Evolutionary conservation across 1,140 invertebrate species (phyloP).

Genomic region (Tribolium castaneum): DNA sequence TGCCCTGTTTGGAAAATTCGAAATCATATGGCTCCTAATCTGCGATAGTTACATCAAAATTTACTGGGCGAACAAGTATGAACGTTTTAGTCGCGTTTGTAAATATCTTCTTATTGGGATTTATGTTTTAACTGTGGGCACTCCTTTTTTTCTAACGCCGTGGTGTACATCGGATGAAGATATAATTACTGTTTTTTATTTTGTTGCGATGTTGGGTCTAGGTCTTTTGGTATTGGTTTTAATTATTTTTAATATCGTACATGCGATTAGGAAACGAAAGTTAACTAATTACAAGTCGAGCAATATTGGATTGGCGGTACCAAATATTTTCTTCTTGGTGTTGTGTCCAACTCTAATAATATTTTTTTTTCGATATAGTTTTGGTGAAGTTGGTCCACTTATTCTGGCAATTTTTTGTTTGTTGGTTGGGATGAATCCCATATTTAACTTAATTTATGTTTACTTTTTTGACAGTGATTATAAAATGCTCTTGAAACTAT

Average conservation of each 20-base stretch:
- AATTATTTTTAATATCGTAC: slow-evolving; percentile 41
- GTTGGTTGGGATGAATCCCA: not conserved
- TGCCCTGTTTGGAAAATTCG: too few relatives aligned
- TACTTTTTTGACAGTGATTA: not conserved
- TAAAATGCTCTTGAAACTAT: not conserved
- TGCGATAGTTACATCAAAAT: too few relatives aligned
- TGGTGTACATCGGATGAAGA: too few relatives aligned
- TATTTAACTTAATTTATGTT: not conserved
- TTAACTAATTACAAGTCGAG: not conserved
- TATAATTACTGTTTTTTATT: not conserved
- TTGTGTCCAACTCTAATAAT: not conserved
- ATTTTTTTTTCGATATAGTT: not conserved
- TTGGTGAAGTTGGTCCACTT: not conserved
- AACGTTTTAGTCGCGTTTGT: not conserved
- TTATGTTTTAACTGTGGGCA: not conserved
- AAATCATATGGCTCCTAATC: too few relatives aligned
- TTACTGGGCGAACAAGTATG: not conserved
- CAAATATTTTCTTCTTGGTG: slow-evolving; percentile 5
- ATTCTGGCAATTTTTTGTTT: not conserved
- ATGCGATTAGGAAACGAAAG: slow-evolving; percentile 11
- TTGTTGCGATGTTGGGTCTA: not conserved
- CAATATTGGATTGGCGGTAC: not conserved
- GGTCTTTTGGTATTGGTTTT: not conserved
- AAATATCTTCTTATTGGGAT: not conserved
- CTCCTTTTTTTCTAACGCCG: not conserved